Conservation (phyloP, 2,113 vertebrate genomes). For the Nasalis larvatus region DNA sequence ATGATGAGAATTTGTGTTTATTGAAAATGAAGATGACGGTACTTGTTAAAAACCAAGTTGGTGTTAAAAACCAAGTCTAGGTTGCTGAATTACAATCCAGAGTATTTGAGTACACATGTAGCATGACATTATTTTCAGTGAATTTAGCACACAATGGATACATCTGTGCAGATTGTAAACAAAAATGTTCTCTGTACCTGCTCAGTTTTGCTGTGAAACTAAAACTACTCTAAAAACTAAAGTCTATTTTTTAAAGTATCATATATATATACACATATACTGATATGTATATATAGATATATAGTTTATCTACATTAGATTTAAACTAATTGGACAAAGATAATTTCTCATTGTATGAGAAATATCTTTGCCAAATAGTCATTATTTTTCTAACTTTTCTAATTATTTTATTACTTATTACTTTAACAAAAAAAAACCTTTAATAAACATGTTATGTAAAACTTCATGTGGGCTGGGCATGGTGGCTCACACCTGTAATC, state of each 20-base stretch:
- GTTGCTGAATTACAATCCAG: neutral
- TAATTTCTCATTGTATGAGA: neutral
- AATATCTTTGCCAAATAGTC: neutral
- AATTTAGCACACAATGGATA: neutral
- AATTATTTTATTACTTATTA: neutral
- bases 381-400: neutral
- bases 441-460: neutral
- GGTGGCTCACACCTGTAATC: too few relatives aligned
- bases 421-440: neutral
- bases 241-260: neutral
- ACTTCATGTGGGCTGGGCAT: neutral
- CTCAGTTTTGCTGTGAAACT: neutral
- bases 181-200: neutral
- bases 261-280: neutral
- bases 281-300: neutral
- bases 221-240: neutral
- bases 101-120: neutral
- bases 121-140: neutral
- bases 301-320: neutral
- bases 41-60: neutral
- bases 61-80: neutral
- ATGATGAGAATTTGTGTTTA: neutral
- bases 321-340: neutral
- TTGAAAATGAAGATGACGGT: neutral
- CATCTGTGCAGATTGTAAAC: neutral